Percentiles rank a stretch among this genome's conserved stretches.
Evolutionary conservation across 92 coral and sea anemone species (phyloP).

Genomic region (Zoanthus gigantus): DNA sequence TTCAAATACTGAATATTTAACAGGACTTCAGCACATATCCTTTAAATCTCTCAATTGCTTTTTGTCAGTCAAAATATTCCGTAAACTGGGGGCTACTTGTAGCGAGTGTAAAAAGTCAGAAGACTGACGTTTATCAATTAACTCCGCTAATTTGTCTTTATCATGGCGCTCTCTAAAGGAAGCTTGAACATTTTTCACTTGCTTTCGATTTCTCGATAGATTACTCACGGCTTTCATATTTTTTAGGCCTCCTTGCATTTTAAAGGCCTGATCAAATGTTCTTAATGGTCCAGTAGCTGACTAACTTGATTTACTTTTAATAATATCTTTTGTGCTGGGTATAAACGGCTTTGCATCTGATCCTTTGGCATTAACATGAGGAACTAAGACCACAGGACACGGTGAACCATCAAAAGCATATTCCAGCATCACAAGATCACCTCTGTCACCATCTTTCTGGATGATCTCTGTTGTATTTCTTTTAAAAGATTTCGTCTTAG

Average conservation of each 20-base stretch:
- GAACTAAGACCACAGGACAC: slow-evolving; percentile 38
- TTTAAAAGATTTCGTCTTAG: slow-evolving; percentile 46
- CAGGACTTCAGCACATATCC: slow-evolving; percentile 39
- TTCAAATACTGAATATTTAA: slow-evolving; percentile 34
- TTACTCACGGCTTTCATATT: slow-evolving; percentile 37
- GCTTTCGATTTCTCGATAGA: slow-evolving; percentile 42
- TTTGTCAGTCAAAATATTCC: slow-evolving; percentile 31
- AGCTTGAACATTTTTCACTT: slow-evolving; percentile 28
- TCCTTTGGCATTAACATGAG: slow-evolving; percentile 45
- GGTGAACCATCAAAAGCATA: slow-evolving; percentile 60
- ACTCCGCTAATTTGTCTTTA: slow-evolving; percentile 35
- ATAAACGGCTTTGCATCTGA: slow-evolving; percentile 46
- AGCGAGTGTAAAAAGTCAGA: slow-evolving; percentile 8
- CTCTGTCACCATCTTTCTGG: slow-evolving; percentile 10
- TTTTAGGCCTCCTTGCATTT: slow-evolving; percentile 51
- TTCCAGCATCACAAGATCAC: slow-evolving; percentile 46
- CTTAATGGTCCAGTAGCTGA: slow-evolving; percentile 48
- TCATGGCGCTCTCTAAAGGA: slow-evolving; percentile 20
- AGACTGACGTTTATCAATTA: slow-evolving; percentile 29
- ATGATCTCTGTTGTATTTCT: slow-evolving; percentile 54
- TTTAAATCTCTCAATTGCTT: slow-evolving; percentile 42
- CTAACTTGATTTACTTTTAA: slow-evolving; percentile 27
- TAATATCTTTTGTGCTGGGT: slow-evolving; percentile 44
- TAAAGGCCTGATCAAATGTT: slow-evolving; percentile 45
- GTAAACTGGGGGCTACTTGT: slow-evolving; percentile 32